Evolutionary conservation across 2,888 invertebrate species (phyloP).

Genomic region (Aquatica leii): DNA sequence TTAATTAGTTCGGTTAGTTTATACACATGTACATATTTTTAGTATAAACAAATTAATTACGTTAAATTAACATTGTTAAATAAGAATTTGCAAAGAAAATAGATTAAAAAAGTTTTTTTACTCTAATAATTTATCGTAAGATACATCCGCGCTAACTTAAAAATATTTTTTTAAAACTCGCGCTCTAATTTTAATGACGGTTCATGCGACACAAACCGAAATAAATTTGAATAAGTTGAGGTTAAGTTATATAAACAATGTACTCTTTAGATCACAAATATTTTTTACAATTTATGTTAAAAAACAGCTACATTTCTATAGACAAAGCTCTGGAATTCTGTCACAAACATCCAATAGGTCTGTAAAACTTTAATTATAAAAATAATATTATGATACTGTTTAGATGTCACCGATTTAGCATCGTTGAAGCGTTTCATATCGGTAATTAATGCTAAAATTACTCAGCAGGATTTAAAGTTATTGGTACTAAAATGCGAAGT

Average conservation of each 20-base stretch:
- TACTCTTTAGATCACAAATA: slow-evolving; percentile 37
- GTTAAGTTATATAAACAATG: background rate
- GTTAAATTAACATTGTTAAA: no score
- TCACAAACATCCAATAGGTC: slow-evolving; percentile 3
- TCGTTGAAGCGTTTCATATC: slow-evolving; percentile 42
- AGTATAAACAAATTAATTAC: no score
- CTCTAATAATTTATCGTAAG: no score
- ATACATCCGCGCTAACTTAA: no score
- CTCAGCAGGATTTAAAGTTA: slow-evolving; percentile 50
- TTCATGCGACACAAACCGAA: no score
- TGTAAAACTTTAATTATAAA: background rate
- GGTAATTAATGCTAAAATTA: slow-evolving; percentile 51
- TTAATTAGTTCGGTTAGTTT: no score
- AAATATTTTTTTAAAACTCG: no score
- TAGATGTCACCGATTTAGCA: background rate
- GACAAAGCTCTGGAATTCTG: slow-evolving; percentile 45
- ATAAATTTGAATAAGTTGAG: no score
- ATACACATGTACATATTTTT: no score
- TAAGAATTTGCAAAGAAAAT: no score
- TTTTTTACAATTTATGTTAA: slow-evolving; percentile 52
- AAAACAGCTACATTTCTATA: slow-evolving; percentile 45
- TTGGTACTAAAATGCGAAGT: slow-evolving; percentile 50
- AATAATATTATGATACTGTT: slow-evolving; percentile 8
- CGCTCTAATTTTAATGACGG: no score
- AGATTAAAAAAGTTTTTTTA: no score